Evolutionary conservation across 2,113 vertebrate species (phyloP), one percentile per base, ranked within the genome.

Genomic region (Heteronetta atricapilla): DNA sequence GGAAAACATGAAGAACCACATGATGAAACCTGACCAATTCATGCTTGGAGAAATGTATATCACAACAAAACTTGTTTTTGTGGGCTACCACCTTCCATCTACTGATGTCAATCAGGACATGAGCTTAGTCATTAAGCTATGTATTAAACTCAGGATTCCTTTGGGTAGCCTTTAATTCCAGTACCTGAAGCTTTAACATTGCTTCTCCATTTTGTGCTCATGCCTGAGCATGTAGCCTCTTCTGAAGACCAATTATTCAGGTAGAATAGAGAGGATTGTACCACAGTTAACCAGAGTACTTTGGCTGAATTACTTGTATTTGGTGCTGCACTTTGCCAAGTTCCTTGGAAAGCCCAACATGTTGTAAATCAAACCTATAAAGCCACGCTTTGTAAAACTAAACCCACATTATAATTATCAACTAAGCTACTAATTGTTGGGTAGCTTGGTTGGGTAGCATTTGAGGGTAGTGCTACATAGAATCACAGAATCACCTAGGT

Each of bases 191-290:
- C 16, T 50, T 17, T 77, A 21, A 74, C 44, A 19, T 83, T 52
- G 12, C 13, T 67, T 67, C 52, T 11, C 8, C 48, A n/a, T 11
- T 40, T 44, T 79, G 40, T 56, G 19, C 11, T 76, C 23, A 10
- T 38, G 48, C 11, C 36, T 53, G 34, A 86, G 22, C 22, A 23
- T 5, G 25, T 3, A 38, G 19, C 21, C 36, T 62, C 28, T 75
- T 7, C n/a, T 23, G 33, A 66, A 82, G 38, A 6, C 29, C 18
- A 48, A 11, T 62, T 77, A 31, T 0, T 0, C 11, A 0, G 1
- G 11, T 23, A 22, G 33, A 93, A 48, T 3, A 90, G 28, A 8
- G 13, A 44, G 53, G 10, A 42, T 34, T 42, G 21, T 33, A 25
- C 29, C n/a, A 25, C 38, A 40, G 44, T 33, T 86, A 78, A 13